These are phyloP conservation scores for Magallana gigas DNA, from an alignment of 1,140 invertebrate species.

Conservation along the genomic window DNA sequence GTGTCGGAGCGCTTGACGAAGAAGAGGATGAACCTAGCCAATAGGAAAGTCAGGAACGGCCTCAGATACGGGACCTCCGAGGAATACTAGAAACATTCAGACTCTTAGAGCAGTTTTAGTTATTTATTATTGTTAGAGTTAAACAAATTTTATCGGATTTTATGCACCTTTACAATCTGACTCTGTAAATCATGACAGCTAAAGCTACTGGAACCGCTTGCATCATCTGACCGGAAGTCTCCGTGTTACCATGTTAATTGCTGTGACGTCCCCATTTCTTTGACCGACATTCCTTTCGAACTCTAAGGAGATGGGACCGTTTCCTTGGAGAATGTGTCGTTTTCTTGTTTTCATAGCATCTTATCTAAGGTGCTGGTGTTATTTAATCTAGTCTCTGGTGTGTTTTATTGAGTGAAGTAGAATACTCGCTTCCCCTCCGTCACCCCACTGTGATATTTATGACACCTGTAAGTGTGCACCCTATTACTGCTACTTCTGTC, in stretches of 20 bases:
- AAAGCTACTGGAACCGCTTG: neutral
- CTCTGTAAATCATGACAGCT: neutral
- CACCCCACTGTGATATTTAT: constrained; percentile 12
- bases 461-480: neutral
- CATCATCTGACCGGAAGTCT: neutral
- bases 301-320: neutral
- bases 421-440: constrained; percentile 17
- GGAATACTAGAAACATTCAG: constrained; percentile 20
- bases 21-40: constrained; percentile 48
- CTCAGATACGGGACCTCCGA: constrained; percentile 46
- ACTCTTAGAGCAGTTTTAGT: neutral
- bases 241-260: neutral
- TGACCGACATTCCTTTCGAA: constrained; percentile 22
- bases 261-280: neutral
- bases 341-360: neutral
- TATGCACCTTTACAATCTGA: constrained; percentile 13
- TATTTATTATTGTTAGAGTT: constrained; percentile 30
- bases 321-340: constrained; percentile 20
- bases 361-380: constrained; percentile 2
- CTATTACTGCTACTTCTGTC: neutral
- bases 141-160: constrained; percentile 2
- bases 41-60: constrained; percentile 32
- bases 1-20: constrained; percentile 61
- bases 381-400: constrained; percentile 23
- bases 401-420: constrained; percentile 16